phyloP scores from a whole-genome alignment of 2,797 vertebrate genomes.

The Antrozous pallidus region DNA sequence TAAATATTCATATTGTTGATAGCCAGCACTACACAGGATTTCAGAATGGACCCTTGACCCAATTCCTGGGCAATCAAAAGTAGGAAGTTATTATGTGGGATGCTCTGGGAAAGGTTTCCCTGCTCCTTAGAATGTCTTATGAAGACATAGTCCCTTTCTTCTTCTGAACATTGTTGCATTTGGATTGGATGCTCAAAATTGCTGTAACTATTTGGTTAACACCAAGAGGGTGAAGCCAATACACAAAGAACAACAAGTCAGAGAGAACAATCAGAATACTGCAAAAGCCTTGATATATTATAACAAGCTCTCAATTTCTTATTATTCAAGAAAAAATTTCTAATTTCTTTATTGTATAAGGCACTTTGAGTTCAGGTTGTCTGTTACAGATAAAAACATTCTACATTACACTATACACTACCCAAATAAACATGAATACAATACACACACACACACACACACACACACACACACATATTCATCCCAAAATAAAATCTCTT shows the following conservation, averaged over 20 bases:
- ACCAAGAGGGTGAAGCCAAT: not conserved
- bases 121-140: not conserved
- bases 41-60: not conserved
- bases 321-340: not conserved
- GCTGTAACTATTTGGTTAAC: not conserved
- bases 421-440: not conserved
- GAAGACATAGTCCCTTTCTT: not conserved
- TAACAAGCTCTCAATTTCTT: not conserved
- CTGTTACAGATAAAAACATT: not conserved
- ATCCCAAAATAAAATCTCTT: not conserved
- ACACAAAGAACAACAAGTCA: not conserved
- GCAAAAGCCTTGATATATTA: not conserved
- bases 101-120: not conserved
- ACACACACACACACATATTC: not conserved
- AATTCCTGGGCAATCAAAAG: not conserved
- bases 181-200: not conserved
- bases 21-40: not conserved
- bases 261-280: not conserved
- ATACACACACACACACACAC: not conserved
- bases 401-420: not conserved
- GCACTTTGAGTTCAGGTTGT: not conserved
- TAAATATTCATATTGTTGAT: not conserved
- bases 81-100: not conserved
- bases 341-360: not conserved
- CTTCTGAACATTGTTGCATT: not conserved